phyloP scores from a whole-genome alignment of 2,888 invertebrate species.

The Cepaea hortensis region DNA sequence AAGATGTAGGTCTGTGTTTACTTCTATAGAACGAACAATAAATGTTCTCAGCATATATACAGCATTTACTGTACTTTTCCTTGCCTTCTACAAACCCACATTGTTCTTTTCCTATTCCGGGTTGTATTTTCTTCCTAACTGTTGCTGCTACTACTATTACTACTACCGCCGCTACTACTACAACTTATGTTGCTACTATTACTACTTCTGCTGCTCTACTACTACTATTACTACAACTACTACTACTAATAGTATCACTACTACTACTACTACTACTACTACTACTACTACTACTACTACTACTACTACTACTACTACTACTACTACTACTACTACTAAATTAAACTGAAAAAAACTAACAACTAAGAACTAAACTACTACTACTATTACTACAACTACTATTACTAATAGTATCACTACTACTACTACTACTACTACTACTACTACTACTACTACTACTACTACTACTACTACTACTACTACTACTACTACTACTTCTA shows the following conservation, averaged over 20 bases:
- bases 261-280: conserved; percentile 44
- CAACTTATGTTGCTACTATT: neutral
- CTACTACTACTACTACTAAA: neutral
- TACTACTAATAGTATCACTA: conserved; percentile 29
- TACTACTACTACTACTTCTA: conserved; percentile 36
- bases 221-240: conserved; percentile 35
- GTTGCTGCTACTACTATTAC: neutral
- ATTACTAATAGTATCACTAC: neutral
- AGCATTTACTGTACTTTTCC: too few relatives aligned
- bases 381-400: neutral
- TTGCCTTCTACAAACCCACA: too few relatives aligned
- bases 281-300: conserved; percentile 50
- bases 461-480: conserved; percentile 33
- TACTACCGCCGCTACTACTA: neutral
- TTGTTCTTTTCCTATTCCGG: too few relatives aligned
- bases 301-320: conserved; percentile 23
- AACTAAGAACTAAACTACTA: neutral
- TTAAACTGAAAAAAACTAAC: too few relatives aligned
- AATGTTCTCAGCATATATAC: too few relatives aligned
- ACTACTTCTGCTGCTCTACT: conserved; percentile 2
- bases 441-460: neutral
- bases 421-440: neutral
- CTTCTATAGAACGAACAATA: too few relatives aligned
- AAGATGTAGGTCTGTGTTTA: too few relatives aligned
- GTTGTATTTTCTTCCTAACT: neutral